phyloP scores from a whole-genome alignment of 2,113 vertebrate species.

The Pipra filicauda region DNA sequence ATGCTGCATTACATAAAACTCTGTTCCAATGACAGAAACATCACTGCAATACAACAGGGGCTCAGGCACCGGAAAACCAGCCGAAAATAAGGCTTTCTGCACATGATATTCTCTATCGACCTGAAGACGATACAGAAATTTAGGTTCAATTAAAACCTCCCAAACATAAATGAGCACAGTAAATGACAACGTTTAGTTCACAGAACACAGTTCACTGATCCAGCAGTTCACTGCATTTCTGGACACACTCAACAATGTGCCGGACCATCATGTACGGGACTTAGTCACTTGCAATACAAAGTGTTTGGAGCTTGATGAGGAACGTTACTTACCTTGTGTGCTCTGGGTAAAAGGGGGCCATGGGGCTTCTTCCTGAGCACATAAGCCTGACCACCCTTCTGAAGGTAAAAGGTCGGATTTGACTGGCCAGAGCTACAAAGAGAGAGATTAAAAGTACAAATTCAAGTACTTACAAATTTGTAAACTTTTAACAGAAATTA shows the following conservation, averaged over 20 bases:
- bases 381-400: slow-evolving; percentile 76
- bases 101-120: slow-evolving; percentile 88
- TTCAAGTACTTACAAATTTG: background rate
- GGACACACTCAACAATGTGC: background rate
- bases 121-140: slow-evolving; percentile 63
- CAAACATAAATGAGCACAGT: background rate
- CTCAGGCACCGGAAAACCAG: slow-evolving; percentile 89
- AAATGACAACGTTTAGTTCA: background rate
- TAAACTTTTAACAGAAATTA: background rate
- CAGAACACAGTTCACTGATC: background rate
- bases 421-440: slow-evolving; percentile 85
- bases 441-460: background rate
- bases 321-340: slow-evolving; percentile 80
- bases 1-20: slow-evolving; percentile 94
- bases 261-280: rapidly evolving
- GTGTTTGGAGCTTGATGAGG: background rate
- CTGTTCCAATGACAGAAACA: slow-evolving; percentile 83
- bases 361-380: slow-evolving; percentile 93
- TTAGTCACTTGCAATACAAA: background rate
- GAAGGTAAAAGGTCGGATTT: slow-evolving; percentile 90
- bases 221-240: background rate
- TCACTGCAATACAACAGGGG: slow-evolving; percentile 86
- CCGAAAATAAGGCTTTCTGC: slow-evolving; percentile 83
- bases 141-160: background rate
- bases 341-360: slow-evolving; percentile 84